These are phyloP conservation scores for Calliphora vicina DNA, from an alignment of 1,140 invertebrate species.

Conservation along the genomic window DNA sequence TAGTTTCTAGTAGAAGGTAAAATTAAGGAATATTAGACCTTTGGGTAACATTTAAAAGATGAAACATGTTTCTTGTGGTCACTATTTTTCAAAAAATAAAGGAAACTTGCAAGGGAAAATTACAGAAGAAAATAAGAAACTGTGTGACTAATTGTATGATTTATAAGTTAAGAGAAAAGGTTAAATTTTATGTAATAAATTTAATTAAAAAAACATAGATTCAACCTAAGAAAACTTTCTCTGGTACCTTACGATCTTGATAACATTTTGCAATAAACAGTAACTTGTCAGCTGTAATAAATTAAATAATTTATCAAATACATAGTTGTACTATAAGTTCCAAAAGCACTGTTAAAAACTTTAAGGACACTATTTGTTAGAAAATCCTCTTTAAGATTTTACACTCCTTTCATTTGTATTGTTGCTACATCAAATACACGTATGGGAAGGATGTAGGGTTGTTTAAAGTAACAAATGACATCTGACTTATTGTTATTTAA, in stretches of 20 bases:
- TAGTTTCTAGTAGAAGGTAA: background rate
- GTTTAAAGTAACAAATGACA: background rate
- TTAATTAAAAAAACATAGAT: background rate
- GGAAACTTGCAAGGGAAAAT: background rate
- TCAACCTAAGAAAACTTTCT: background rate
- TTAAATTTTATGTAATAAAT: background rate
- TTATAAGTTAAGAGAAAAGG: background rate
- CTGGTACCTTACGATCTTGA: background rate
- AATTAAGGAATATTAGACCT: background rate
- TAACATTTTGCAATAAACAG: background rate
- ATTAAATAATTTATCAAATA: conserved; percentile 6
- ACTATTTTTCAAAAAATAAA: background rate
- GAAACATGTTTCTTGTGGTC: conserved; percentile 12
- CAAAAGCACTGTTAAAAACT: too few relatives aligned
- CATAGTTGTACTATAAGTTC: background rate
- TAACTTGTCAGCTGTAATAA: background rate
- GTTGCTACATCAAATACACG: background rate
- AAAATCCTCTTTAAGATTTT: background rate
- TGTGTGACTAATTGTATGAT: background rate
- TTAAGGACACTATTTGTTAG: background rate
- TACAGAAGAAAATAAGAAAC: background rate
- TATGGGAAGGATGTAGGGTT: background rate
- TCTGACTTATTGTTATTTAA: conserved; percentile 14
- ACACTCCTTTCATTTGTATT: background rate
- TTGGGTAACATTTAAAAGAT: background rate